Evolutionary conservation across 2,888 invertebrate genomes (phyloP), one percentile per base, ranked within the genome.

Genomic region (Ephialtes manifestator): DNA sequence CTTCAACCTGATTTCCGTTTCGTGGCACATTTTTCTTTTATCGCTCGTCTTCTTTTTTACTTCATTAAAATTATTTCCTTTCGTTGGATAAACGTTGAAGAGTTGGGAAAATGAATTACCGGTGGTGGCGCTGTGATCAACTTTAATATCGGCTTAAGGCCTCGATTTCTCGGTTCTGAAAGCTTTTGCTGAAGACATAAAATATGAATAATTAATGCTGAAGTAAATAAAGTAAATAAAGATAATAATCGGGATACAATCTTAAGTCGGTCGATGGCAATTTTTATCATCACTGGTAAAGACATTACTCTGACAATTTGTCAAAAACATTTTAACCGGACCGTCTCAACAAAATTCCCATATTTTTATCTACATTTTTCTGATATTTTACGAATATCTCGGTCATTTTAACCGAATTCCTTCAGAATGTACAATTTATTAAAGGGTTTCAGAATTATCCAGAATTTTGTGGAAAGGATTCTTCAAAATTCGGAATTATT

Each of bases 21-120:
- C 80, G 84, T 84, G 84, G 84, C 84, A 84, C 84, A 84, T 84
- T 77, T 81, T 86, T 82, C 81, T 72, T 60, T 65, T 65, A 48
- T 74, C 28, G 60, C 31, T 28, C 46, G 39, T 15, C 58, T 10
- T 13, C 31, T 60, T 46, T 60, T 20, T 7, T 53, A 46, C 15
- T 15, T 39, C 55, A 67, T 48, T 31, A 18, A 78, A 63, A 18
- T 65, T 63, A 10, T 43, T 70, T 48, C 60, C 46, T 46, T 20
- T 70, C 46, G 46, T 65, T 20, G 20, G 48, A 65, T 24, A 35
- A 65, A 39, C 51, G 48, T n/a, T 31, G 53, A 11, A 20, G 10
- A 4, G 10, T 65, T 65, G 65, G 65, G 65, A 65, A 65, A 39
- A 39, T 2, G 39, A 65, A 39, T 65, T 39, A 7, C 10, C 65